A percentile compares a stretch with the other conserved stretches of the same genome.
phyloP scores from a whole-genome alignment of 2,113 vertebrate genomes.

The Dunckerocampus dactyliophorus region DNA sequence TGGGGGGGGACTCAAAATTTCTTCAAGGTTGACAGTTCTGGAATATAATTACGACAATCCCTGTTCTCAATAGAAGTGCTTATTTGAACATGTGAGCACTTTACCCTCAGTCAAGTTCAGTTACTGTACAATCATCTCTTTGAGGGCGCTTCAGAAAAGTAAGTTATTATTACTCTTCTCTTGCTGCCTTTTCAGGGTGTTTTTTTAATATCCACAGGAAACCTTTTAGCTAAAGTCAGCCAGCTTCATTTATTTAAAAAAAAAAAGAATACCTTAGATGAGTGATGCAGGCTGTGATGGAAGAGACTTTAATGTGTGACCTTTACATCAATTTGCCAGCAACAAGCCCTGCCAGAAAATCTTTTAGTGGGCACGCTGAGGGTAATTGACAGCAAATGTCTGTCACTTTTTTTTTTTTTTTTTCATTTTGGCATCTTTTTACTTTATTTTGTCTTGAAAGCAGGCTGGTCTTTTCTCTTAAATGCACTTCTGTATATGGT shows the following conservation, averaged over 20 bases:
- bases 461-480: background rate
- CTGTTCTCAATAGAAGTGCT: no score
- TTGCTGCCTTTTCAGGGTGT: no score
- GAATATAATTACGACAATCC: no score
- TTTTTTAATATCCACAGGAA: background rate
- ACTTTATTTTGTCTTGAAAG: background rate
- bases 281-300: background rate
- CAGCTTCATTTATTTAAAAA: slow-evolving; percentile 1
- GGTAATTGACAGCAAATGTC: slow-evolving; percentile 14
- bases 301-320: slow-evolving; percentile 22
- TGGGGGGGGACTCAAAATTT: no score
- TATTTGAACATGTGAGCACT: no score
- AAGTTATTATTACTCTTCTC: no score
- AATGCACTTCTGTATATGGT: slow-evolving; percentile 1
- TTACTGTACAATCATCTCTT: no score
- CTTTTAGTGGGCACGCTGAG: background rate
- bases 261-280: slow-evolving; percentile 9
- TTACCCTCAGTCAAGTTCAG: no score
- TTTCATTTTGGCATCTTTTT: background rate
- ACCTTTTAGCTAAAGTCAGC: slow-evolving; percentile 8
- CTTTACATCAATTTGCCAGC: slow-evolving; percentile 11
- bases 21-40: no score
- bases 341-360: slow-evolving; percentile 6
- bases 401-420: background rate
- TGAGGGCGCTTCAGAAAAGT: no score